A percentile compares a stretch with the other conserved stretches of the same genome.
Conservation (phyloP, 64 coral and sea anemone genomes). For the Cladopsammia gracilis region DNA sequence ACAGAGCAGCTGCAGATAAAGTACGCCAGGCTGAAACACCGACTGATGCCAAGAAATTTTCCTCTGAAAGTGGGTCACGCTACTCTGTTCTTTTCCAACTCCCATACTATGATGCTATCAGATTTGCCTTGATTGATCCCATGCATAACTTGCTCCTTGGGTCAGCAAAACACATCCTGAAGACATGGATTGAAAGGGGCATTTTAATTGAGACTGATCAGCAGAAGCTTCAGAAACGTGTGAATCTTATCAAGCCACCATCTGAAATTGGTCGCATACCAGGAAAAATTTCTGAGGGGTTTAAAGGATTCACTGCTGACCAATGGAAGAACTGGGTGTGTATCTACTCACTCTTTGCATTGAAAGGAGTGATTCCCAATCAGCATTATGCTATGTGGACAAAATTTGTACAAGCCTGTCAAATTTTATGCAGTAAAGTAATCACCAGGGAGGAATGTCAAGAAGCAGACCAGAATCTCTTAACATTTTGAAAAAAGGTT, state of each 20-base stretch:
- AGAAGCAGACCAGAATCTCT: not conserved
- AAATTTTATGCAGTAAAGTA: not conserved
- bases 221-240: slow-evolving; percentile 19
- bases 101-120: slow-evolving; percentile 62
- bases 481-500: not conserved
- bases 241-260: not conserved
- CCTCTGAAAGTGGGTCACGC: slow-evolving; percentile 35
- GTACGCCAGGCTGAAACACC: slow-evolving; percentile 28
- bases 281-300: slow-evolving; percentile 27
- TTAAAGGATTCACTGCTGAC: slow-evolving; percentile 47
- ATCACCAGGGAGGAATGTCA: not conserved
- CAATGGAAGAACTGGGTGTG: slow-evolving; percentile 79
- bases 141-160: slow-evolving; percentile 76
- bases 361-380: slow-evolving; percentile 60
- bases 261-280: slow-evolving; percentile 47
- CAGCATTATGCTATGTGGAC: slow-evolving; percentile 61
- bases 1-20: slow-evolving; percentile 44
- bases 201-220: slow-evolving; percentile 13
- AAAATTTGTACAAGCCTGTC: not conserved
- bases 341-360: slow-evolving; percentile 65
- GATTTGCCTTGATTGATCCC: slow-evolving; percentile 47
- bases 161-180: slow-evolving; percentile 59
- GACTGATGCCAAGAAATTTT: slow-evolving; percentile 42
- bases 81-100: slow-evolving; percentile 49
- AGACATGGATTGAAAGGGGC: slow-evolving; percentile 51